Evolutionary conservation across 1,140 invertebrate species (phyloP), one percentile per base, ranked within the genome.

Genomic region (Sesamia nonagrioides): DNA sequence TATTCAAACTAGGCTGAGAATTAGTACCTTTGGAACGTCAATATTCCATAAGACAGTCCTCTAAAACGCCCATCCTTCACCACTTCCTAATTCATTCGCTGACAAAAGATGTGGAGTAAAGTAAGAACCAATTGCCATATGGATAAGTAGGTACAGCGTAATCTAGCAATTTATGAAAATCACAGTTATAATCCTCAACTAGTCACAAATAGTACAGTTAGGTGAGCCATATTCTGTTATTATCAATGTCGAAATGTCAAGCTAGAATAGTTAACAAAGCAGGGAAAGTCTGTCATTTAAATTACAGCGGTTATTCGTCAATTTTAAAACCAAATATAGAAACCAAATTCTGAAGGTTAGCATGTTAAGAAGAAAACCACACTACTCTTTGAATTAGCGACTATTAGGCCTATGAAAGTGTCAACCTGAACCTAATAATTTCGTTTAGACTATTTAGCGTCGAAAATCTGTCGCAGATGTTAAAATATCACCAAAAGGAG

Each of bases 401-500:
- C 8, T 66, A 71, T 11, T n/a, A 33, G 13, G 45, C 4, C 15
- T 0, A 42, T 17, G n/a, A 66, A 63, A 42, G 56, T 75, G 56
- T 33, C 50, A 50, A 66, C 27, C 40, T 37, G 15, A 40, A 68
- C 74, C 15, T 56, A 77, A 42, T 77, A 77, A 42, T 77, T 54
- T 40, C 15, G 8, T 68, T 33, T 66, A 71, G 17, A 71, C 13
- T 15, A 56, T 71, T 71, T 78, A 71, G 52, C 63, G 15, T 17
- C 2, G 0, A 58, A 50, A 75, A 75, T 58, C 17, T 79, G 78
- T 75, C 72, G 42, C 77, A 42, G 13, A 66, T 27, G 61, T 48
- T 27, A 69, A 78, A 77, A 61, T 85, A 79, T 81, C 79, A 80
- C 75, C 69, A 73, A 79, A 78, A 17, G 18, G 17, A 78, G 4